Conservation (phyloP, 2,888 invertebrate species). For the Choristoneura rosaceana region DNA sequence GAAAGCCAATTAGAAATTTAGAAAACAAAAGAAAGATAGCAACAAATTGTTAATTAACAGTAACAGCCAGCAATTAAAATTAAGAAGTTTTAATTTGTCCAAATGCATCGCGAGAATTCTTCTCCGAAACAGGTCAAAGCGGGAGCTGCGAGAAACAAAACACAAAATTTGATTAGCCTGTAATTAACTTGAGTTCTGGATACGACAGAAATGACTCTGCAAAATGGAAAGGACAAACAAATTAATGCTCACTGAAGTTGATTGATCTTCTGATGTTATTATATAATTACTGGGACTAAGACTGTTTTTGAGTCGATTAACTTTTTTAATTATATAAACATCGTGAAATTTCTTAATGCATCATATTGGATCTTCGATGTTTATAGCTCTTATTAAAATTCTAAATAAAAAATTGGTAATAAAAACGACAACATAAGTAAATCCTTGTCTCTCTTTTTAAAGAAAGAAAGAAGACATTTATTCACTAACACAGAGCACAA, state of each 20-base stretch:
- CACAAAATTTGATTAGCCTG: slow-evolving; percentile 32
- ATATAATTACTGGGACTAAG: slow-evolving; percentile 14
- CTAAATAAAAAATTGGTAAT: too few species aligned
- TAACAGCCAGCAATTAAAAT: slow-evolving; percentile 10
- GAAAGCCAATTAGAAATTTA: not conserved
- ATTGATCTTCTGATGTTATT: slow-evolving; percentile 38
- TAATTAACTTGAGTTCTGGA: slow-evolving; percentile 38
- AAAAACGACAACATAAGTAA: too few species aligned
- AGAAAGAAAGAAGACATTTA: too few species aligned
- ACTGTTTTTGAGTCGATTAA: not conserved
- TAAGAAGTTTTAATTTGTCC: slow-evolving; percentile 19
- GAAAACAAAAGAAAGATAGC: not conserved
- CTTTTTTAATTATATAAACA: not conserved
- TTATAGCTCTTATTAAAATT: not conserved
- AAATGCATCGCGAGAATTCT: slow-evolving; percentile 10
- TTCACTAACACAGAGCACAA: too few species aligned
- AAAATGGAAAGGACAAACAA: slow-evolving; percentile 37
- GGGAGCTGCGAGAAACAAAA: slow-evolving; percentile 33
- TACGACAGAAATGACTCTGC: slow-evolving; percentile 39
- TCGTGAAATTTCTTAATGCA: not conserved
- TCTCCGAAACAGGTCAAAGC: slow-evolving; percentile 27
- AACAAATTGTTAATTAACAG: slow-evolving; percentile 6
- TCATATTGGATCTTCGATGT: not conserved
- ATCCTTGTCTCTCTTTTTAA: too few species aligned
- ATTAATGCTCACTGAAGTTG: slow-evolving; percentile 40